These are phyloP conservation scores for Porites evermanni DNA, from an alignment of 92 coral and sea anemone species.

Conservation along the genomic window DNA sequence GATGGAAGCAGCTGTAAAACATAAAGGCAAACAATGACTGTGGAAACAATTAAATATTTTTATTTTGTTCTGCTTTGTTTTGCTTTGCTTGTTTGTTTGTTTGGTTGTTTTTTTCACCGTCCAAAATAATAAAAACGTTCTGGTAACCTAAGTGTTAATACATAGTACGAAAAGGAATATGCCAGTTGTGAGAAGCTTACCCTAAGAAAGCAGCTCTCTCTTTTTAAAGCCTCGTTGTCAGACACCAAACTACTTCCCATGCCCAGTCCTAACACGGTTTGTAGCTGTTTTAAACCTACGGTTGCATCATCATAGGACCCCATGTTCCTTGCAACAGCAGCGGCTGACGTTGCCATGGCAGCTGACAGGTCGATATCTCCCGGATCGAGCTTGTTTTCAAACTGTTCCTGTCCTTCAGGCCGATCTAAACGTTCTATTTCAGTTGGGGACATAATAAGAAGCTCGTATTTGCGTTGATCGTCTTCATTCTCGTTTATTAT, in stretches of 20 bases:
- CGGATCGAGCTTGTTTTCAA: slow-evolving; percentile 70
- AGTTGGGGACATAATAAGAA: slow-evolving; percentile 75
- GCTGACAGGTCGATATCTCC: slow-evolving; percentile 80
- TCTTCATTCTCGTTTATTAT: slow-evolving; percentile 14
- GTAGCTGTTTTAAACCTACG: slow-evolving; percentile 71
- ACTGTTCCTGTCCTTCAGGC: slow-evolving; percentile 57
- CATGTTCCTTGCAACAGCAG: slow-evolving; percentile 81
- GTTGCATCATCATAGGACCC: slow-evolving; percentile 58
- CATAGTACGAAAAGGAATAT: no score
- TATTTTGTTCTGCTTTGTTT: no score
- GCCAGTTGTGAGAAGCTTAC: slow-evolving; percentile 34
- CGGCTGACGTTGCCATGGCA: slow-evolving; percentile 95
- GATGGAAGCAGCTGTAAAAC: slow-evolving; percentile 52
- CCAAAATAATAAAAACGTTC: no score
- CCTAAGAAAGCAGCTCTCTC: slow-evolving; percentile 25
- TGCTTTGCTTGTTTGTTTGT: no score
- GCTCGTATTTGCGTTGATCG: slow-evolving; percentile 35
- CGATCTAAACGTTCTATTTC: slow-evolving; percentile 74
- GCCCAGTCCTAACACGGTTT: slow-evolving; percentile 80
- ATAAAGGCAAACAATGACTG: neutral
- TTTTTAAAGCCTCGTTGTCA: slow-evolving; percentile 37
- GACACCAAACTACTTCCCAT: slow-evolving; percentile 74
- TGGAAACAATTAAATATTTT: no score
- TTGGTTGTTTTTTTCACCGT: no score
- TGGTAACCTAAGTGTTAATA: no score